Evolutionary conservation across 2,888 invertebrate species (phyloP).

Genomic region (Encarsia formosa): DNA sequence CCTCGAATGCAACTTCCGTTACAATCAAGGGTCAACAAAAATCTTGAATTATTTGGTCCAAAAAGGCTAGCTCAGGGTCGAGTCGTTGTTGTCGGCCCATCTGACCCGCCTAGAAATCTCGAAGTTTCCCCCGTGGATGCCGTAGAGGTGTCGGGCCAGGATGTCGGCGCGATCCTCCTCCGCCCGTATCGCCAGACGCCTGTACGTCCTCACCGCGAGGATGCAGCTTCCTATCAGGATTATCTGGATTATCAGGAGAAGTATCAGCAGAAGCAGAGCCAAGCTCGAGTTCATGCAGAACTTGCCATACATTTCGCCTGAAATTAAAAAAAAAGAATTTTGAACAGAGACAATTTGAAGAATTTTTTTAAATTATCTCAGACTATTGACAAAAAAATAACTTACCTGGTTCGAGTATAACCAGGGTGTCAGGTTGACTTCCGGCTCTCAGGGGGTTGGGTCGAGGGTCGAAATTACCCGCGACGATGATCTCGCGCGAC

Average conservation of each 20-base stretch:
- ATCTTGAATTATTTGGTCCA: too few species aligned
- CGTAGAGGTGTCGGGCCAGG: slow-evolving; percentile 44
- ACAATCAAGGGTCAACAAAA: too few species aligned
- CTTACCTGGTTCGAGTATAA: slow-evolving; percentile 59
- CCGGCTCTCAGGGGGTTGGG: slow-evolving; percentile 65
- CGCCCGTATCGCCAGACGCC: slow-evolving; percentile 39
- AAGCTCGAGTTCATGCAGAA: slow-evolving; percentile 64
- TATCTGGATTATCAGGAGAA: slow-evolving; percentile 61
- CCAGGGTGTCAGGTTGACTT: slow-evolving; percentile 49
- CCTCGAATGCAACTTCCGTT: too few species aligned
- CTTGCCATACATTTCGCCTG: slow-evolving; percentile 44
- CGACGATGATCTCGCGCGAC: slow-evolving; percentile 58
- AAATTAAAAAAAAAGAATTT: too few species aligned
- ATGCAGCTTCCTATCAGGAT: slow-evolving; percentile 56
- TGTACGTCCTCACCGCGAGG: slow-evolving; percentile 55
- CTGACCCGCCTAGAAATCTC: slow-evolving; percentile 44
- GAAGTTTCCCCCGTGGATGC: slow-evolving; percentile 45
- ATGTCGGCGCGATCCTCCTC: slow-evolving; percentile 46
- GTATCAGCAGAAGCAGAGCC: slow-evolving; percentile 61
- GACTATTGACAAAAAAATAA: too few species aligned
- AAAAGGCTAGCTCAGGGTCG: slow-evolving; percentile 34
- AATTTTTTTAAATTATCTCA: too few species aligned
- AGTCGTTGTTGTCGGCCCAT: slow-evolving; percentile 44
- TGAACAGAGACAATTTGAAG: too few species aligned
- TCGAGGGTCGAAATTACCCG: slow-evolving; percentile 53